Conservation (phyloP, 2,888 invertebrate genomes). For the Elaeidobius kamerunicus region DNA sequence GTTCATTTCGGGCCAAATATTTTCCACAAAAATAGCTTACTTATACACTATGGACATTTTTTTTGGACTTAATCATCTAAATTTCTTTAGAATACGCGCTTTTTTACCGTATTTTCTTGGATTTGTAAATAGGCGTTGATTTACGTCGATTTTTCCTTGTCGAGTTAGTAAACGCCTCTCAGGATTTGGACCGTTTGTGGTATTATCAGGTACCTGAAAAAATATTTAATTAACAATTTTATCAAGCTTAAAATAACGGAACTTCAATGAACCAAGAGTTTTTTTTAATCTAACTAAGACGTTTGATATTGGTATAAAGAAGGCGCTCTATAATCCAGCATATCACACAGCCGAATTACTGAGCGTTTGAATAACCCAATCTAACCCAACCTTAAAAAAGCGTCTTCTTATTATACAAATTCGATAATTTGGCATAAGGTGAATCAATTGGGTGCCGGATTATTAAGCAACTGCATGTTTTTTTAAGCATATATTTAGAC, state of each 20-base stretch:
- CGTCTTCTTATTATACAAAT: too few relatives aligned
- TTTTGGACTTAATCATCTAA: conserved; percentile 21
- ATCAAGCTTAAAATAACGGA: background rate
- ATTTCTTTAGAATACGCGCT: conserved; percentile 21
- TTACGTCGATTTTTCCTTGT: background rate
- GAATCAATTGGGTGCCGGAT: too few relatives aligned
- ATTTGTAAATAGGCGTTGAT: background rate
- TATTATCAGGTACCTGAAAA: conserved; percentile 26
- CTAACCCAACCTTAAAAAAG: too few relatives aligned
- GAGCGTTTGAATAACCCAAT: too few relatives aligned
- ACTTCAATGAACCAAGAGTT: too few relatives aligned
- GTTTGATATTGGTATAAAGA: too few relatives aligned
- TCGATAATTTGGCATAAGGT: too few relatives aligned
- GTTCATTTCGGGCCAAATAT: conserved; percentile 1
- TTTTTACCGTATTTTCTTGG: conserved; percentile 5
- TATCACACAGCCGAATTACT: too few relatives aligned
- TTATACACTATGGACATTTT: conserved; percentile 22
- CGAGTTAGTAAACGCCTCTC: conserved; percentile 14
- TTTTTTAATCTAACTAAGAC: too few relatives aligned
- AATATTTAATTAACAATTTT: background rate
- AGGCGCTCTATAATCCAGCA: too few relatives aligned
- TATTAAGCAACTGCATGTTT: too few relatives aligned
- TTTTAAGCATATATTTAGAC: too few relatives aligned
- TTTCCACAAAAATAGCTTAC: conserved; percentile 8
- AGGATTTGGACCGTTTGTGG: conserved; percentile 19